phyloP scores from a whole-genome alignment of 1,140 invertebrate genomes.

The Leptinotarsa lineolata region DNA sequence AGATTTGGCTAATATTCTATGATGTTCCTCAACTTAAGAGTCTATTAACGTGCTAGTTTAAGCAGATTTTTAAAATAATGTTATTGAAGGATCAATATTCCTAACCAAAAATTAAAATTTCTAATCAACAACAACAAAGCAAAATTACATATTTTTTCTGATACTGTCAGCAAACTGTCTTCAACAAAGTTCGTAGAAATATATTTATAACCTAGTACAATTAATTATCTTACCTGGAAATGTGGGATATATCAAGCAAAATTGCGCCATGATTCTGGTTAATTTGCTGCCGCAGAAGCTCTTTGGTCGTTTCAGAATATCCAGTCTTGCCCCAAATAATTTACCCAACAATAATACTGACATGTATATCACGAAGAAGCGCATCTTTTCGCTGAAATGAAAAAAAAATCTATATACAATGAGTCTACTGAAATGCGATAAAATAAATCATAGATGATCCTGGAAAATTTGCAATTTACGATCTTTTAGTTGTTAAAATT shows the following conservation, averaged over 20 bases:
- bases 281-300: conserved; percentile 14
- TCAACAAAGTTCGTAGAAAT: not conserved
- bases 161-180: not conserved
- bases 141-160: not conserved
- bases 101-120: no score
- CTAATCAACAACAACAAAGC: not conserved
- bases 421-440: not conserved
- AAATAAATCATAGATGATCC: not conserved
- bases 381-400: conserved; percentile 7
- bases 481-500: not conserved
- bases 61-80: not conserved
- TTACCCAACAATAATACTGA: not conserved
- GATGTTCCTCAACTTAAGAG: not conserved
- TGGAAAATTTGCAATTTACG: not conserved
- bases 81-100: no score
- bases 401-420: not conserved
- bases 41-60: not conserved
- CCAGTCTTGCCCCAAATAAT: not conserved
- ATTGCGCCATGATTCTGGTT: conserved; percentile 1
- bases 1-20: not conserved
- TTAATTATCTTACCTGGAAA: not conserved
- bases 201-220: not conserved
- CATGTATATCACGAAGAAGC: not conserved
- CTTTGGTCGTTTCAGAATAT: not conserved
- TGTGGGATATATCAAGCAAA: conserved; percentile 8